Base-by-base conservation (phyloP, 2,113 vertebrate species). In the Vireo altiloquus region DNA sequence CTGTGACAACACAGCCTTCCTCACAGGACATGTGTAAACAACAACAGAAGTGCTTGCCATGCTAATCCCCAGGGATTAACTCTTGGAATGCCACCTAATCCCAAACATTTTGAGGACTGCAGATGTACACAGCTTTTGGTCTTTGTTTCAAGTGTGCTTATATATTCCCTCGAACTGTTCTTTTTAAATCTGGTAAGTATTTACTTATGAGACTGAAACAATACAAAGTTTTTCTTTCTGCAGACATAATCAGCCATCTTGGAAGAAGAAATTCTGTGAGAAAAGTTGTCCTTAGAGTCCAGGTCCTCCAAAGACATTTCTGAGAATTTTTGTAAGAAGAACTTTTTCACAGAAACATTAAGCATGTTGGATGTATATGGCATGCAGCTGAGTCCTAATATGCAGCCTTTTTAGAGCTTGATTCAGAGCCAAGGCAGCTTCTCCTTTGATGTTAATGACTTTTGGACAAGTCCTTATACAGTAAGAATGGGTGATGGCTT, bases 1-100 rank as follows among this genome's bases (percentile, higher is more conserved):
- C 91, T 92, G 81, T 77, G 87, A 93, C 95, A 95, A 89, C 89
- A 91, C 42, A 69, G 56, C 65, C 68, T 91, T 79, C 77, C 92
- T 95, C 77, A 69, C 94, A 96, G 54, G 85, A 92, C 50, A 22
- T 14, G n/a, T 95, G 92, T 90, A 95, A 96, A 96, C 91, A 95
- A 75, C 82, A 94, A 60, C 76, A 93, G 30, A 77, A 97, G 47
- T 70, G 70, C 31, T 84, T 94, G 89, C 87, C 68, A 75, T 18
- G n/a, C 65, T 96, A 95, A 97, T 93, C 91, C 57, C 57, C 33
- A 50, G 42, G 53, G 96, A 96, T 94, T 97, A 97, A 97, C 93
- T 82, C 94, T 76, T 92, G 84, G 90, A 93, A 93, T 90, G 60
- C 65, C 12, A 30, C 82, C 90, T 89, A 92, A 97, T 89, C 76